These are phyloP conservation scores for Pitangus sulphuratus DNA, from an alignment of 2,797 vertebrate genomes.

Conservation along the genomic window DNA sequence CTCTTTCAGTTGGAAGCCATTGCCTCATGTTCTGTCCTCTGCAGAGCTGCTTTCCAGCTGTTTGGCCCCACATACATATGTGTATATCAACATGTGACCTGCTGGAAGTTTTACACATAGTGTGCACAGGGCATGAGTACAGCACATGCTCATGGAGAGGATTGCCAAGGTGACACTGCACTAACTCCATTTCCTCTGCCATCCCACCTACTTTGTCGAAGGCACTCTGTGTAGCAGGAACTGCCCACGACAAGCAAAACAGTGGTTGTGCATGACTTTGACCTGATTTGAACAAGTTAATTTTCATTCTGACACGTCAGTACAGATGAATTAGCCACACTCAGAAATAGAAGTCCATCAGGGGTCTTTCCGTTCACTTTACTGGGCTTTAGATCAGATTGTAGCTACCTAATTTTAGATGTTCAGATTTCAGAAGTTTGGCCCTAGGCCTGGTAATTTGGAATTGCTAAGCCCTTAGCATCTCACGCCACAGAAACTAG, in stretches of 20 bases:
- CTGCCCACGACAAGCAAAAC: fast-evolving
- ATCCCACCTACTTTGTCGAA: background rate
- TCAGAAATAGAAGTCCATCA: background rate
- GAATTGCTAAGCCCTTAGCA: background rate
- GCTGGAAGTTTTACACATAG: fast-evolving
- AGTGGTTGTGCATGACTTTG: background rate
- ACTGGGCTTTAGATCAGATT: background rate
- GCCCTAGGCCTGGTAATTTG: background rate
- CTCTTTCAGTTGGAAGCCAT: background rate
- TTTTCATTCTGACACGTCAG: background rate
- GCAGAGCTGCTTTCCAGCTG: background rate
- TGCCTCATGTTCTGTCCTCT: background rate
- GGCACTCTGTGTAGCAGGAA: background rate
- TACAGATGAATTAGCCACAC: background rate
- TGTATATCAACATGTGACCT: background rate
- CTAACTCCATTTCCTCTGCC: background rate
- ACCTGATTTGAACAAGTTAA: background rate
- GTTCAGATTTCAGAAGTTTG: background rate
- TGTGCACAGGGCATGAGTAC: fast-evolving
- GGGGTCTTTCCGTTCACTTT: background rate
- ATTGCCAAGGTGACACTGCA: background rate
- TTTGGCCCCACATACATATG: background rate
- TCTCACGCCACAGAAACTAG: background rate
- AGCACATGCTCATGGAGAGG: background rate
- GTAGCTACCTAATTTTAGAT: background rate